Conservation (phyloP, 2,113 vertebrate species). For the Cettia cetti region DNA sequence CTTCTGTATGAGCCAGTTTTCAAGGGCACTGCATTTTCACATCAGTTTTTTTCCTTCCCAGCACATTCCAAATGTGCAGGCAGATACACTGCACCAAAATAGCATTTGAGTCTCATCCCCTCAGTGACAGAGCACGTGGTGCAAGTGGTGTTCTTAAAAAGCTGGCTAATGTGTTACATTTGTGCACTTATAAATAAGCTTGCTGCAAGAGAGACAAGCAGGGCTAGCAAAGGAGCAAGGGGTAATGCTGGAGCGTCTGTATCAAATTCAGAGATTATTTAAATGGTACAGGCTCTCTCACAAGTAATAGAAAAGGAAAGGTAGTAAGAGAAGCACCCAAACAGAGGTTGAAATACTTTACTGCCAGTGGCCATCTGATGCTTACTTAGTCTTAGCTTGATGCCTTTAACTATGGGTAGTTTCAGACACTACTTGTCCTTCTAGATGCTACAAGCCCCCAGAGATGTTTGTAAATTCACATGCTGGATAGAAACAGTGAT, state of each 20-base stretch:
- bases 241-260: not conserved
- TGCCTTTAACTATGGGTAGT: not conserved
- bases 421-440: not conserved
- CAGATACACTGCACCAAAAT: slow-evolving; percentile 11
- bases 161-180: not conserved
- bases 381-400: not conserved
- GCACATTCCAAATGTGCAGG: not conserved
- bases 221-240: not conserved
- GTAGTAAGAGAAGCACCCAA: not conserved
- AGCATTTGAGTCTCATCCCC: not conserved
- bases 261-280: not conserved
- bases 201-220: not conserved
- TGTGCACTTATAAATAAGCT: not conserved
- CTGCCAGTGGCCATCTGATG: not conserved
- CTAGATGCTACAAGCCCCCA: not conserved
- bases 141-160: not conserved
- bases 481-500: not conserved
- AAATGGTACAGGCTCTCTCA: not conserved
- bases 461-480: not conserved
- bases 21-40: slow-evolving; percentile 44
- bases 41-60: not conserved
- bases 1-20: not conserved
- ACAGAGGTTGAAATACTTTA: not conserved
- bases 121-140: not conserved
- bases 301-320: not conserved